Conservation (phyloP, 1,140 invertebrate species). For the Bicyclus anynana region DNA sequence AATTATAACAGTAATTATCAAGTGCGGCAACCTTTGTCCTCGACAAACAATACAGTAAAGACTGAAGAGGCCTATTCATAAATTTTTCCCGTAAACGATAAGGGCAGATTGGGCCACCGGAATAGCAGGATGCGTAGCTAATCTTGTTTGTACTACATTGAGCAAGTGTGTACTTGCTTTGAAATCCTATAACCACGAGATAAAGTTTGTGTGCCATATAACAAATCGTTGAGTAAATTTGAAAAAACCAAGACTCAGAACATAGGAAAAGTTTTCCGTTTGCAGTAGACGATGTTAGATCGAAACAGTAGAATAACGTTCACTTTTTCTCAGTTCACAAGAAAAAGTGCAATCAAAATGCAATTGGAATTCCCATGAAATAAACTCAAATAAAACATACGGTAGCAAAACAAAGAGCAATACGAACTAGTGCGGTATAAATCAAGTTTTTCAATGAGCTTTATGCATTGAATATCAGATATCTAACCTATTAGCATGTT, state of each 20-base stretch:
- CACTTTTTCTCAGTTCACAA: background rate
- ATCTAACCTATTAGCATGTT: constrained; percentile 35
- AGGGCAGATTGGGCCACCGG: constrained; percentile 68
- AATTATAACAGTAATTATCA: constrained; percentile 9
- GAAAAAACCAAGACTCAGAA: background rate
- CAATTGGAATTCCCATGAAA: constrained; percentile 9
- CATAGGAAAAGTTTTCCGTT: no score
- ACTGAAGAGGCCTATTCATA: constrained; percentile 56
- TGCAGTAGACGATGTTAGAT: no score
- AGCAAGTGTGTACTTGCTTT: constrained; percentile 36
- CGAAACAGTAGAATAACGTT: no score
- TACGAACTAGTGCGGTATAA: constrained; percentile 14
- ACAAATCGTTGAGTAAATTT: background rate
- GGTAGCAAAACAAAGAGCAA: constrained; percentile 1
- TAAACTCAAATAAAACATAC: constrained; percentile 13
- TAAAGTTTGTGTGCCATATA: constrained; percentile 9
- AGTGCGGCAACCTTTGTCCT: constrained; percentile 40
- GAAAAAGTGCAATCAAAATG: constrained; percentile 8
- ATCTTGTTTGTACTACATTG: constrained; percentile 65
- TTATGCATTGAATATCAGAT: constrained; percentile 22
- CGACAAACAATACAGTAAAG: constrained; percentile 40
- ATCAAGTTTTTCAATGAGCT: constrained; percentile 29
- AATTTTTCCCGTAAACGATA: constrained; percentile 63
- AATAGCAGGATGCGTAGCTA: constrained; percentile 66
- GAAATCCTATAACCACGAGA: constrained; percentile 26